phyloP scores from a whole-genome alignment of 2,113 vertebrate species.

The Rhipidura dahli region DNA sequence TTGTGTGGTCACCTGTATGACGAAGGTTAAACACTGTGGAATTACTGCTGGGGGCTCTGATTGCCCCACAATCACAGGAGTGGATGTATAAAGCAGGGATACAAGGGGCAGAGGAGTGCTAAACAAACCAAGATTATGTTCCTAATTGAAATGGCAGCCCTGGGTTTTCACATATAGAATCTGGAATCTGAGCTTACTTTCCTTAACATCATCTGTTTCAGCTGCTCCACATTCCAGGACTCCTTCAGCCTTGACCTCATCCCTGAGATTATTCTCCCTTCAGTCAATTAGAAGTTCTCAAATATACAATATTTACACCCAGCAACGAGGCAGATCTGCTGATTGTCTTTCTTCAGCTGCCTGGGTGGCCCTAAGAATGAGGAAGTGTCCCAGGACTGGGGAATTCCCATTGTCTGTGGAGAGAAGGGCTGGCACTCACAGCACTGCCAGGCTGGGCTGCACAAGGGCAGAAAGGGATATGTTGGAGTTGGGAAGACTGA shows the following conservation, averaged over 20 bases:
- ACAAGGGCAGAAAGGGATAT: neutral
- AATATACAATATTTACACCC: slow-evolving; percentile 33
- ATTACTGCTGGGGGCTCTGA: neutral
- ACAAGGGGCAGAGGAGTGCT: neutral
- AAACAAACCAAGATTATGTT: slow-evolving; percentile 52
- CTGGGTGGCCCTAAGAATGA: slow-evolving; percentile 24
- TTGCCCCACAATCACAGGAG: neutral
- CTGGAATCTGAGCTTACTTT: slow-evolving; percentile 45
- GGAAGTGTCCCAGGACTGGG: neutral
- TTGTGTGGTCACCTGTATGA: slow-evolving; percentile 8
- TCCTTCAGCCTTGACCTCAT: slow-evolving; percentile 50
- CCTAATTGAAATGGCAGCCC: slow-evolving; percentile 33
- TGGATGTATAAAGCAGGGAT: slow-evolving; percentile 18
- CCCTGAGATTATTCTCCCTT: neutral
- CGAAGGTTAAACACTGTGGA: slow-evolving; percentile 35
- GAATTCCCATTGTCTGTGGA: neutral
- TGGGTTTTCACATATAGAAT: slow-evolving; percentile 10
- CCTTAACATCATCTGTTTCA: slow-evolving; percentile 31
- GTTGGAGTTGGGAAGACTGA: neutral
- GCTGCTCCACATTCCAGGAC: slow-evolving; percentile 58
- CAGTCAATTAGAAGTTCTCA: slow-evolving; percentile 39
- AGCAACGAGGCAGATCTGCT: neutral
- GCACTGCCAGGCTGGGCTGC: neutral
- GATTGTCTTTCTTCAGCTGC: neutral
- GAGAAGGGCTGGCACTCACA: neutral